Evolutionary conservation across 2,888 invertebrate species (phyloP).

Genomic region (Microplitis deprimator): DNA sequence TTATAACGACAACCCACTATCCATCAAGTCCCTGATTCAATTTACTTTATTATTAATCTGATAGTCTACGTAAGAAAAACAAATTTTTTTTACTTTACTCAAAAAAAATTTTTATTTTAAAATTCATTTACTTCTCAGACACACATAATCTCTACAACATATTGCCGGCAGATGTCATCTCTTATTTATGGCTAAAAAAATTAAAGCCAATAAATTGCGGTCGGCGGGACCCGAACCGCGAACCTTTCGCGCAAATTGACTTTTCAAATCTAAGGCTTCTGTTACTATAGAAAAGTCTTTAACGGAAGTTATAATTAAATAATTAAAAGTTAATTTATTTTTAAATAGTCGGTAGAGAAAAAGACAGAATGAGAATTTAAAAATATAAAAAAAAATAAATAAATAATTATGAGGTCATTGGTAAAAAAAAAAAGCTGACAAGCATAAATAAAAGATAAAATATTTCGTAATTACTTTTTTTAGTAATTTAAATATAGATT

Average conservation of each 20-base stretch:
- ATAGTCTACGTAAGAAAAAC: not conserved
- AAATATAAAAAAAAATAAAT: not conserved
- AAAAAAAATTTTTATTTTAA: not conserved
- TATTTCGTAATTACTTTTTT: not conserved
- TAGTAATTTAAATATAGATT: not conserved
- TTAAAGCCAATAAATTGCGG: not conserved
- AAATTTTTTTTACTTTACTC: not conserved
- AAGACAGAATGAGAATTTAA: not conserved
- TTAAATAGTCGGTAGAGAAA: not conserved
- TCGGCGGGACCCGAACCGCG: not conserved
- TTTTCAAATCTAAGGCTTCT: too few relatives aligned
- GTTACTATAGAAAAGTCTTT: too few relatives aligned
- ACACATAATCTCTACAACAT: not conserved
- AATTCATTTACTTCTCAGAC: too few relatives aligned
- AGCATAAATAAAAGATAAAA: not conserved
- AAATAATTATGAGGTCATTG: not conserved
- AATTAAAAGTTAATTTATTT: too few relatives aligned
- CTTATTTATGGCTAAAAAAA: too few relatives aligned
- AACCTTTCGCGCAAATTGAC: too few relatives aligned
- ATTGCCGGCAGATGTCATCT: not conserved
- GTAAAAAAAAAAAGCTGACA: not conserved
- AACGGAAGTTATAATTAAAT: too few relatives aligned
- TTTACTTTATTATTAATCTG: slow-evolving; percentile 8
- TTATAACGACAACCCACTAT: slow-evolving; percentile 4
- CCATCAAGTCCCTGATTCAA: slow-evolving; percentile 6